A percentile compares a stretch with the other conserved stretches of the same genome.
Conservation (phyloP, 2,888 invertebrate species). For the Lingula anatina region DNA sequence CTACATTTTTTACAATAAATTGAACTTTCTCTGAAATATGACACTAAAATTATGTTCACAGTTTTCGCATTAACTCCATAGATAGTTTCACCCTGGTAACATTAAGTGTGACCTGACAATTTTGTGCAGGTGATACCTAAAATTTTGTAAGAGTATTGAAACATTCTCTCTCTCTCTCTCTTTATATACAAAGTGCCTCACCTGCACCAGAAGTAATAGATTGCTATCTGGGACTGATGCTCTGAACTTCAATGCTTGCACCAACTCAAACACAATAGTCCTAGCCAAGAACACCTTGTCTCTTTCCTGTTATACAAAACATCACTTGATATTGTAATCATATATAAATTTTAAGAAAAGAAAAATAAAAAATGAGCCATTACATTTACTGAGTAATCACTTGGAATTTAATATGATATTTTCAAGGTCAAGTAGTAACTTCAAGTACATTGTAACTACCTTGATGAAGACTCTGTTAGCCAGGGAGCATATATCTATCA, state of each 20-base stretch:
- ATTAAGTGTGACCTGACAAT: too few species aligned
- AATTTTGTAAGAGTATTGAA: too few species aligned
- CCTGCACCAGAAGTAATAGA: constrained; percentile 83
- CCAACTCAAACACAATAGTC: constrained; percentile 86
- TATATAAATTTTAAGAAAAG: background rate
- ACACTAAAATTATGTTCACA: too few species aligned
- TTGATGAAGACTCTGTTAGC: constrained; percentile 84
- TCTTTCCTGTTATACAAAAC: constrained; percentile 64
- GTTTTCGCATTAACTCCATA: too few species aligned
- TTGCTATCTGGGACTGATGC: constrained; percentile 90
- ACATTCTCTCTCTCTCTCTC: too few species aligned
- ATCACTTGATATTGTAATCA: too few species aligned
- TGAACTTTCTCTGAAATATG: too few species aligned
- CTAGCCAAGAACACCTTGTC: constrained; percentile 90
- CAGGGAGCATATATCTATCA: constrained; percentile 83
- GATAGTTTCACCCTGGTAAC: too few species aligned
- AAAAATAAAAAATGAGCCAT: background rate
- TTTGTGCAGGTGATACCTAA: too few species aligned
- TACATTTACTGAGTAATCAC: background rate
- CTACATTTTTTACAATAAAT: too few species aligned
- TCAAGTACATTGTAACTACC: constrained; percentile 50
- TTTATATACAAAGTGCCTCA: constrained; percentile 16
- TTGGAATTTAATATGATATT: background rate
- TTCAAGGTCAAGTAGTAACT: background rate
- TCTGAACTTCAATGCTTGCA: constrained; percentile 94